Base-by-base conservation (phyloP, 2,888 invertebrate genomes). In the Helicoverpa assulta region DNA sequence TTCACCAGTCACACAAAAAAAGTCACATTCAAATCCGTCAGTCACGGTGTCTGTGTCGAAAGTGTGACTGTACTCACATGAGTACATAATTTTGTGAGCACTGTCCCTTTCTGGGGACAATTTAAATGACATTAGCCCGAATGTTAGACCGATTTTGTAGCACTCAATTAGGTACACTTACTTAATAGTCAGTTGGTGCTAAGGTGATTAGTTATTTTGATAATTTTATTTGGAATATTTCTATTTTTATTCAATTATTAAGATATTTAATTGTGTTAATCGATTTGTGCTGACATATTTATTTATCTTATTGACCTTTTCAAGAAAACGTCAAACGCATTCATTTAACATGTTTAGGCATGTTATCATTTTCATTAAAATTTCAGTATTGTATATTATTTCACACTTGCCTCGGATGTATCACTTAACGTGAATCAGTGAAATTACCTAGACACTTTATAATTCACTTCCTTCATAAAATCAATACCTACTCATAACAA, bases 51-150 rank as follows among this genome's bases (percentile, higher is more conserved):
- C 19, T 8, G 4, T 18, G 61, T 74, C 26, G 80, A 80, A 80
- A 82, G 81, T 77, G 58, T 52, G 60, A 73, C 56, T 59, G 43
- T 51, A 47, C n/a, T 47, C 43, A 19, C 43, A 29, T 71, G 43
- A 16, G 5, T 29, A 50, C 47, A 33, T 21, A 5, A 54, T 26
- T 73, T 21, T 51, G 57, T 21, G 50, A 21, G 12, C 16, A 76
- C 83, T 80, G 50, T 73, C 65, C 75, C 73, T 82, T 70, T 78
- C 75, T 10, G 40, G 0, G 16, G 14, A 26, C 78, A 80, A 82
- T 82, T 82, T 83, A 82, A 80, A 78, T 51, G 18, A 6, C 78
- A 83, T 82, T 82, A 81, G 55, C 83, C 80, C 65, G 10, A 80
- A 83, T 62, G 26, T 33, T 2, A 33, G 18, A 29, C 29, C 51